These are phyloP conservation scores for Porites rus DNA, from an alignment of 92 coral and sea anemone species.

Conservation along the genomic window DNA sequence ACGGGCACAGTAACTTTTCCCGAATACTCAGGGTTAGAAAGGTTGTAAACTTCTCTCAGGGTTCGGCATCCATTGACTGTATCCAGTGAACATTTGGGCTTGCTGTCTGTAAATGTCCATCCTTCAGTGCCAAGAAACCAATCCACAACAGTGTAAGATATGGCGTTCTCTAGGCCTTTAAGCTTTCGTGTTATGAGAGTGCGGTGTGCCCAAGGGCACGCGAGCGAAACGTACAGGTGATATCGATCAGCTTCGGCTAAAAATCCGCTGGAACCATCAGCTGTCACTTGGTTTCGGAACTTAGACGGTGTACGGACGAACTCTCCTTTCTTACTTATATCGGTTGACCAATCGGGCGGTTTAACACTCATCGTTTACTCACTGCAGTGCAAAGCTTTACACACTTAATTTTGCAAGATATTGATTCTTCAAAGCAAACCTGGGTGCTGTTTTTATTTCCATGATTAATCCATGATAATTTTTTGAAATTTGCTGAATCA, in stretches of 20 bases:
- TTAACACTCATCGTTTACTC: constrained; percentile 11
- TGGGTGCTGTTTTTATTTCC: no score
- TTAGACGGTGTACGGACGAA: constrained; percentile 58
- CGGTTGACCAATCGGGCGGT: constrained; percentile 27
- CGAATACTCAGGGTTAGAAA: constrained; percentile 66
- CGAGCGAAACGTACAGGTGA: constrained; percentile 83
- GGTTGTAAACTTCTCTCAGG: constrained; percentile 78
- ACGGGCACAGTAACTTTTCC: constrained; percentile 84
- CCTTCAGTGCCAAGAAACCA: constrained; percentile 70
- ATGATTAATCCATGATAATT: no score
- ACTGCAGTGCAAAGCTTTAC: no score
- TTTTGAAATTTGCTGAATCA: no score
- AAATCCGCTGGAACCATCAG: constrained; percentile 89
- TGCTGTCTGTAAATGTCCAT: constrained; percentile 84
- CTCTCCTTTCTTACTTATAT: constrained; percentile 65
- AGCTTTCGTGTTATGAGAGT: constrained; percentile 76
- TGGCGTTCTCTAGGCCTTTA: constrained; percentile 84
- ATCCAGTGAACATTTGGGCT: constrained; percentile 83
- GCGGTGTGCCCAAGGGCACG: constrained; percentile 96
- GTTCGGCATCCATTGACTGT: constrained; percentile 78
- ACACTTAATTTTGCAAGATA: no score
- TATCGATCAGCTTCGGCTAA: constrained; percentile 87
- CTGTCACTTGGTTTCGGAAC: constrained; percentile 80
- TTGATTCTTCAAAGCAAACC: not conserved
- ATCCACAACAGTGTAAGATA: constrained; percentile 78